Conservation (phyloP, 2,113 vertebrate species). For the Dicaeum eximium region DNA sequence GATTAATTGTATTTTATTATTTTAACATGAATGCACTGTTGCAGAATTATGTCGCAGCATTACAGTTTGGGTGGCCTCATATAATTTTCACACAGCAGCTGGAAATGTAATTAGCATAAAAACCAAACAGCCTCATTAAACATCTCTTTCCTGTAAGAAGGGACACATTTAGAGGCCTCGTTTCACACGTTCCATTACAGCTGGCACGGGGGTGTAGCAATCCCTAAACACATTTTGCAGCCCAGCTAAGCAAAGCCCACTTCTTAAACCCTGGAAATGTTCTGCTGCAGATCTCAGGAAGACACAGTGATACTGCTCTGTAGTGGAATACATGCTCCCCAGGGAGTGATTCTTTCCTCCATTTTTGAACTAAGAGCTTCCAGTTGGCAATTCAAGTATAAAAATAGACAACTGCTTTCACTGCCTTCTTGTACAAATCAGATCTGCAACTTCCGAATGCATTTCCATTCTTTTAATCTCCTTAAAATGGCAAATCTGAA, state of each 20-base stretch:
- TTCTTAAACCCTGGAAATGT: neutral
- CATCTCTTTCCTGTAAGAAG: neutral
- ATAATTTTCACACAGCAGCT: slow-evolving; percentile 56
- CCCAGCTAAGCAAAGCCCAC: neutral
- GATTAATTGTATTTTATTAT: neutral
- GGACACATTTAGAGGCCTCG: neutral
- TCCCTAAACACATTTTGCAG: neutral
- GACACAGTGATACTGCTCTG: neutral
- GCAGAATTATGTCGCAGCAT: neutral
- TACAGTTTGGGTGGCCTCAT: slow-evolving; percentile 5
- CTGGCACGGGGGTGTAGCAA: neutral
- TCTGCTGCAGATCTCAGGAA: neutral
- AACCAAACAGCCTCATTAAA: slow-evolving; percentile 20
- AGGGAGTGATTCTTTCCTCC: neutral
- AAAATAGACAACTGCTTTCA: slow-evolving; percentile 26
- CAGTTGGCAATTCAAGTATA: neutral
- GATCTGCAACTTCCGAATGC: neutral
- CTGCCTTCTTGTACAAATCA: neutral
- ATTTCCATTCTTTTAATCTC: neutral
- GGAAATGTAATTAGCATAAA: slow-evolving; percentile 62
- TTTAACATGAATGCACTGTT: slow-evolving; percentile 2
- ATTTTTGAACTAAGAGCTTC: neutral
- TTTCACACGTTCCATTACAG: neutral
- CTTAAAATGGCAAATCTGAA: slow-evolving; percentile 8
- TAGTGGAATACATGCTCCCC: neutral